phyloP scores from a whole-genome alignment of 1,140 invertebrate genomes.

The Theocolax elegans region DNA sequence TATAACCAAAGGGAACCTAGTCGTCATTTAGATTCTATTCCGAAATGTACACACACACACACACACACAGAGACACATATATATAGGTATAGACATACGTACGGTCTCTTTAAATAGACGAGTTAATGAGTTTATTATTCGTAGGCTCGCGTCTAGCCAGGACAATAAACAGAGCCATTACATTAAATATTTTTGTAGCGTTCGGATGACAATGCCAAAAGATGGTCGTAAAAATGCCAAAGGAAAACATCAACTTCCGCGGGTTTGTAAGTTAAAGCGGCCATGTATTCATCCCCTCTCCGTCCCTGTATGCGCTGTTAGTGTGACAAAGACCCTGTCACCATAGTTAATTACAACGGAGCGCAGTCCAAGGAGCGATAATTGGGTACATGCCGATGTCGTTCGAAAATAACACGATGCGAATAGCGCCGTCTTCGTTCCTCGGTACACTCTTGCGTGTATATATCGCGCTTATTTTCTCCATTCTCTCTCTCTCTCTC shows the following conservation, averaged over 20 bases:
- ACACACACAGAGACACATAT: too few species aligned
- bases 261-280: neutral
- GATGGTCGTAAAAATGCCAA: too few species aligned
- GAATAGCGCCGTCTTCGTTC: constrained; percentile 29
- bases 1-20: too few species aligned
- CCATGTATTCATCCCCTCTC: too few species aligned
- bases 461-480: neutral
- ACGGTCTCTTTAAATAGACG: too few species aligned
- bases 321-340: constrained; percentile 34
- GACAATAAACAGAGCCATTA: neutral
- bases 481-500: neutral
- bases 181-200: constrained; percentile 1
- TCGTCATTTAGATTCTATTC: too few species aligned
- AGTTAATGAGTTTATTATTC: constrained; percentile 14
- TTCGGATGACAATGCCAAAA: neutral
- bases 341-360: constrained; percentile 39
- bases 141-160: neutral
- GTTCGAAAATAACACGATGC: constrained; percentile 48
- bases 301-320: too few species aligned
- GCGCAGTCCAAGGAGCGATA: constrained; percentile 45
- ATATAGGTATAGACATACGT: too few species aligned
- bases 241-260: constrained; percentile 21
- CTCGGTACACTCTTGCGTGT: neutral
- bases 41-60: too few species aligned
- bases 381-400: constrained; percentile 49